A percentile compares a stretch with the other conserved stretches of the same genome.
Evolutionary conservation across 2,888 invertebrate species (phyloP).

Genomic region (Leptopterna dolabrata): DNA sequence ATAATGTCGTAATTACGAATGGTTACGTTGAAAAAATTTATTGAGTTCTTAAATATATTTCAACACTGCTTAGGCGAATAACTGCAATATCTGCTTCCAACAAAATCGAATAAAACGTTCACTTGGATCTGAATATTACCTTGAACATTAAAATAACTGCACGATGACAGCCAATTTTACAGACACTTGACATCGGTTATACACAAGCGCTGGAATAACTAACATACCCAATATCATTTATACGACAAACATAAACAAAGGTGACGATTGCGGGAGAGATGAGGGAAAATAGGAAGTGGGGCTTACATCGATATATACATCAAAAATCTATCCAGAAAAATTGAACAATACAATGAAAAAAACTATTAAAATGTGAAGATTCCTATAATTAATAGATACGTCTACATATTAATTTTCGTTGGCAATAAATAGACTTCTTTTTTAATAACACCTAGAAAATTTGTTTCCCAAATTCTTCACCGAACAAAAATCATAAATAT

Average conservation of each 20-base stretch:
- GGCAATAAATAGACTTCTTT: constrained; percentile 50
- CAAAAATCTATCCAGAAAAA: neutral
- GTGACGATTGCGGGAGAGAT: neutral
- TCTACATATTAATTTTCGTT: constrained; percentile 49
- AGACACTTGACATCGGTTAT: neutral
- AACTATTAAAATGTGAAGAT: neutral
- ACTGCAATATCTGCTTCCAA: neutral
- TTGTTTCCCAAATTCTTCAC: constrained; percentile 49
- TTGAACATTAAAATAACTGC: neutral
- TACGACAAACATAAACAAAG: neutral
- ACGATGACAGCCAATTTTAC: neutral
- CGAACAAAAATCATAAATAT: constrained; percentile 30
- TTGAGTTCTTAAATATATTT: neutral
- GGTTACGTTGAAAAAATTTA: neutral
- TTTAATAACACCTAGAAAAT: constrained; percentile 22
- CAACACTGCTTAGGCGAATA: neutral
- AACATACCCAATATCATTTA: neutral
- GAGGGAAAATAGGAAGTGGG: neutral
- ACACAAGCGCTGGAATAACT: neutral
- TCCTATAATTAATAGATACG: neutral
- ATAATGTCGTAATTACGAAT: neutral
- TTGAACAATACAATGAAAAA: neutral
- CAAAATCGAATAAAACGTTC: neutral
- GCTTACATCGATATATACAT: neutral
- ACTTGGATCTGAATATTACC: neutral